Evolutionary conservation across 2,113 vertebrate genomes (phyloP).

Genomic region (Halichoeres trimaculatus): DNA sequence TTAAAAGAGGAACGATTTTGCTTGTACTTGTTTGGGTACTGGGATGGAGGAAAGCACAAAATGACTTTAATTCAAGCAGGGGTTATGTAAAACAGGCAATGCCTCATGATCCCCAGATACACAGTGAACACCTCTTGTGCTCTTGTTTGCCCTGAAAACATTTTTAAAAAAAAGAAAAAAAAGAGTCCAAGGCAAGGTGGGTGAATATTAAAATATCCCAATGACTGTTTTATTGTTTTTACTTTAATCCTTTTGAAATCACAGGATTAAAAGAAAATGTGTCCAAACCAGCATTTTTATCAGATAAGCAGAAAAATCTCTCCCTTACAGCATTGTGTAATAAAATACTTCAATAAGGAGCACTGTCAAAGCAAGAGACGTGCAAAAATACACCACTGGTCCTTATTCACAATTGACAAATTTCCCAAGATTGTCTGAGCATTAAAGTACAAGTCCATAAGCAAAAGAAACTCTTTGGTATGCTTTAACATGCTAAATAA

Average conservation of each 20-base stretch:
- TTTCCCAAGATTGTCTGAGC: conserved; percentile 65
- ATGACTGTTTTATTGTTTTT: conserved; percentile 61
- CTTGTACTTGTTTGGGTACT: too few species aligned
- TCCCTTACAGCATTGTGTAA: conserved; percentile 67
- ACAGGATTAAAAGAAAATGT: conserved; percentile 41
- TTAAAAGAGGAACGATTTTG: too few species aligned
- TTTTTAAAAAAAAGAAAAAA: conserved; percentile 7
- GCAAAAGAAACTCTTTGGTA: conserved; percentile 41
- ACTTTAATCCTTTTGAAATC: conserved; percentile 41
- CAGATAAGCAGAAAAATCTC: conserved; percentile 38
- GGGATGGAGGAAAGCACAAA: not conserved
- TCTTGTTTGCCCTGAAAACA: not conserved
- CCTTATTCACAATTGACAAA: conserved; percentile 37
- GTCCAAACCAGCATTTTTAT: conserved; percentile 62
- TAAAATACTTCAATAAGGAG: conserved; percentile 12
- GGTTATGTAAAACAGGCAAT: not conserved
- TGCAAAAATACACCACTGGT: conserved; percentile 31
- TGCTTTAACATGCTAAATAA: conserved; percentile 31
- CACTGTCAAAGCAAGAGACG: conserved; percentile 32
- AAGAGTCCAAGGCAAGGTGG: not conserved
- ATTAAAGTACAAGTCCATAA: conserved; percentile 21
- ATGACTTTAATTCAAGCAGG: not conserved
- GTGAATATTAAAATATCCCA: conserved; percentile 48
- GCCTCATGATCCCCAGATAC: not conserved
- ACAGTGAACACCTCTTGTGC: not conserved